These are phyloP conservation scores for Scortum barcoo DNA, from an alignment of 2,113 vertebrate species.

Conservation along the genomic window DNA sequence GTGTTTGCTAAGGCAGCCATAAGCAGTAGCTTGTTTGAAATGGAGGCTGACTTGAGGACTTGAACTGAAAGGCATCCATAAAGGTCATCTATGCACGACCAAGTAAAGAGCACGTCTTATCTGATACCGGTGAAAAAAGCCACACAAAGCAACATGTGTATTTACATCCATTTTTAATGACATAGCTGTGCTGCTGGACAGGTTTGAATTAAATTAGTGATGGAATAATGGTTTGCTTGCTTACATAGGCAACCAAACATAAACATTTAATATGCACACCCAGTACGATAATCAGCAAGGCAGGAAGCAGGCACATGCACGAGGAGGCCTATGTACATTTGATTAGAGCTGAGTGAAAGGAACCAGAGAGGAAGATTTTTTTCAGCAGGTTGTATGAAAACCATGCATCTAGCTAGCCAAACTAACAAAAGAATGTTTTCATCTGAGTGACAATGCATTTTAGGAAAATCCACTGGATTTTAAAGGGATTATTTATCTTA, in stretches of 20 bases:
- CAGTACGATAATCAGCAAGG: conserved; percentile 9
- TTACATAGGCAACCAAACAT: neutral
- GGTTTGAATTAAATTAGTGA: conserved; percentile 8
- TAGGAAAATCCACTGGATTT: neutral
- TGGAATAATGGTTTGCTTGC: neutral
- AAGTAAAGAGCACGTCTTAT: conserved; percentile 72
- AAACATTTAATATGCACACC: conserved; percentile 2
- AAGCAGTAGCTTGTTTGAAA: conserved; percentile 72
- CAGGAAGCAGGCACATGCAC: conserved; percentile 12
- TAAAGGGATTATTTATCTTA: neutral
- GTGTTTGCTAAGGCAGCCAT: conserved; percentile 69
- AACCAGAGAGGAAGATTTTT: neutral
- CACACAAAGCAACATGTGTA: conserved; percentile 38
- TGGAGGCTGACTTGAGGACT: conserved; percentile 56
- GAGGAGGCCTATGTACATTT: neutral
- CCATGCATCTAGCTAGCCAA: neutral
- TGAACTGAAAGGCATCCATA: conserved; percentile 65
- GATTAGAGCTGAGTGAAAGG: neutral
- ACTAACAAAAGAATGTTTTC: neutral
- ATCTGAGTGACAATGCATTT: neutral
- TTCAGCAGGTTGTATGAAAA: neutral
- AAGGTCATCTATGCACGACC: conserved; percentile 79
- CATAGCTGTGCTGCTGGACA: conserved; percentile 18
- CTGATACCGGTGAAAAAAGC: conserved; percentile 60
- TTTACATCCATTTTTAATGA: conserved; percentile 46